Evolutionary conservation across 1,140 invertebrate genomes (phyloP).

Genomic region (Eurosta solidaginis): DNA sequence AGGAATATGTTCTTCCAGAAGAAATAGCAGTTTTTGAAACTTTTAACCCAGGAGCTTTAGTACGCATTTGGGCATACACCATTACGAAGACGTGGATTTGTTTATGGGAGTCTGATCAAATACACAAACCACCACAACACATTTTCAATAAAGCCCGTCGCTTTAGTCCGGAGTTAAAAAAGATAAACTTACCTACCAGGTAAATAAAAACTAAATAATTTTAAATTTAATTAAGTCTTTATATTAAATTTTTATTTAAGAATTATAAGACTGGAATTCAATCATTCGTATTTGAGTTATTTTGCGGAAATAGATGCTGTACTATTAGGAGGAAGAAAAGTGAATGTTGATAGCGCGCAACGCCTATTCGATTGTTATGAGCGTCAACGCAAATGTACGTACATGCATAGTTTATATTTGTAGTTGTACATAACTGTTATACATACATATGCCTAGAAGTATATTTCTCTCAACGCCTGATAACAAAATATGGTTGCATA

Average conservation of each 20-base stretch:
- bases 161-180: slow-evolving; percentile 74
- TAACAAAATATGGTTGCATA: no score
- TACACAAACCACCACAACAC: slow-evolving; percentile 12
- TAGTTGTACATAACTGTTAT: no score
- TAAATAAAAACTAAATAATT: slow-evolving; percentile 60
- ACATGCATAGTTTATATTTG: not conserved
- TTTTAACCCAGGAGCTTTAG: slow-evolving; percentile 86
- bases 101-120: slow-evolving; percentile 74
- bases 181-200: slow-evolving; percentile 69
- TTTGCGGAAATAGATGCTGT: slow-evolving; percentile 90
- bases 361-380: slow-evolving; percentile 36
- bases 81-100: slow-evolving; percentile 69
- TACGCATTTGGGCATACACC: slow-evolving; percentile 77
- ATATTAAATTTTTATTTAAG: slow-evolving; percentile 56
- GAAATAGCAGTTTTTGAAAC: slow-evolving; percentile 84
- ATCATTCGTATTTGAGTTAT: slow-evolving; percentile 78
- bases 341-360: slow-evolving; percentile 38
- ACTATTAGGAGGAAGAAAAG: slow-evolving; percentile 67
- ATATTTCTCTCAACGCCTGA: no score
- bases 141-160: slow-evolving; percentile 65
- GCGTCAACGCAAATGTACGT: slow-evolving; percentile 28
- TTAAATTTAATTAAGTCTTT: slow-evolving; percentile 26
- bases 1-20: slow-evolving; percentile 75
- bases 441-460: no score
- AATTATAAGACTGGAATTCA: slow-evolving; percentile 80